phyloP scores from a whole-genome alignment of 2,113 vertebrate species.

The Brachyhypopomus gauderio region DNA sequence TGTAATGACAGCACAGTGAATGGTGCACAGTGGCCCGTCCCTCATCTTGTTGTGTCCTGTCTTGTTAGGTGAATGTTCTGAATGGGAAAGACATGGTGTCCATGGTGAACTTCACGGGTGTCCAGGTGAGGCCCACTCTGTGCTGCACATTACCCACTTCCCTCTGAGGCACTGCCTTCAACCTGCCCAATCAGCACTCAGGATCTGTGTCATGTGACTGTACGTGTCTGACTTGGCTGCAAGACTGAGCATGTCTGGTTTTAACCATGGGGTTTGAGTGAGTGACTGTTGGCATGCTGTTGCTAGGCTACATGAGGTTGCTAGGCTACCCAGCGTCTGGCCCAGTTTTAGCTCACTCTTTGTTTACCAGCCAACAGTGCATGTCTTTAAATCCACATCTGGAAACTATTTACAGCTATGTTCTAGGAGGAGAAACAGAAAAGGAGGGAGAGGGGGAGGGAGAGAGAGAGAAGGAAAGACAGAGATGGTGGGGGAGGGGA shows the following conservation, averaged over 20 bases:
- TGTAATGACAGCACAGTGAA: too few species aligned
- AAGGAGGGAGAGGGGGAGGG: neutral
- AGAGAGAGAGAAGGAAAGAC: neutral
- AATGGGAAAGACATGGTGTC: slow-evolving; percentile 89
- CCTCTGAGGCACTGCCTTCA: too few species aligned
- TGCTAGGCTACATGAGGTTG: neutral
- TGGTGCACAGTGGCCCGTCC: too few species aligned
- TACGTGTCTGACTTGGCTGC: too few species aligned
- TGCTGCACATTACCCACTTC: neutral
- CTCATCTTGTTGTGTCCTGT: slow-evolving; percentile 19
- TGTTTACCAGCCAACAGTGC: slow-evolving; percentile 47
- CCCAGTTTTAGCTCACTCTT: slow-evolving; percentile 35
- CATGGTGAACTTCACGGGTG: slow-evolving; percentile 91
- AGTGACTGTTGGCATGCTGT: neutral
- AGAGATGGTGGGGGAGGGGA: neutral
- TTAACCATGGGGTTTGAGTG: neutral
- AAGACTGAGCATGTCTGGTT: too few species aligned
- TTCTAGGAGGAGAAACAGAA: slow-evolving; percentile 4
- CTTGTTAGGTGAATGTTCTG: slow-evolving; percentile 90
- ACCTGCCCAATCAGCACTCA: too few species aligned
- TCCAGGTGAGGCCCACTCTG: slow-evolving; percentile 77
- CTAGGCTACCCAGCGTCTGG: neutral
- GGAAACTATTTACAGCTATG: slow-evolving; percentile 45
- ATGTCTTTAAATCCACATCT: slow-evolving; percentile 55
- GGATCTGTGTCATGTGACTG: too few species aligned